These are phyloP conservation scores for Cardiocondyla obscurior DNA, from an alignment of 1,140 invertebrate genomes.

Conservation along the genomic window DNA sequence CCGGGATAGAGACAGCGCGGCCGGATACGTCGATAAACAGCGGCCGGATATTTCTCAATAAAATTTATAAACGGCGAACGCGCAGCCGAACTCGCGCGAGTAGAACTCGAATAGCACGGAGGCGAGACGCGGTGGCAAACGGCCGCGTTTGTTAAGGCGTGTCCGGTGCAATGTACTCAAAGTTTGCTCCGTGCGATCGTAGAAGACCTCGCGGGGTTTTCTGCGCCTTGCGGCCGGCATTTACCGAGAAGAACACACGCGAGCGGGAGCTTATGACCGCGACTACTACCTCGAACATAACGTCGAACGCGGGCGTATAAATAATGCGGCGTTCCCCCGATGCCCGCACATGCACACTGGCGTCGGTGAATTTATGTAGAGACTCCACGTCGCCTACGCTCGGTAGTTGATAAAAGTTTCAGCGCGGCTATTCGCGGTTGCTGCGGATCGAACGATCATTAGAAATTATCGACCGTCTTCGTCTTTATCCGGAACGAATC, in stretches of 20 bases:
- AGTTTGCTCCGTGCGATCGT: neutral
- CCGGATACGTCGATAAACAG: conserved; percentile 28
- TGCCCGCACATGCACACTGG: conserved; percentile 5
- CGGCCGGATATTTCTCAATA: conserved; percentile 15
- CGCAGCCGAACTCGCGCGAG: conserved; percentile 5
- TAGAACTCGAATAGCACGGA: too few species aligned
- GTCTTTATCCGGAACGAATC: neutral
- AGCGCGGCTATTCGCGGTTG: conserved; percentile 37
- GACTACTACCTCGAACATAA: conserved; percentile 25
- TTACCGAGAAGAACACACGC: conserved; percentile 24
- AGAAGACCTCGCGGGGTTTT: neutral
- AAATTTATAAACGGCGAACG: neutral
- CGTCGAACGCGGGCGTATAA: conserved; percentile 58
- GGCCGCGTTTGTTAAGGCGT: conserved; percentile 26
- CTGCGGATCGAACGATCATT: conserved; percentile 56
- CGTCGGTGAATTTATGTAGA: conserved; percentile 39
- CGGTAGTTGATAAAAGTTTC: conserved; percentile 62
- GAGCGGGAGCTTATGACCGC: conserved; percentile 31
- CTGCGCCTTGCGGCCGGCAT: neutral
- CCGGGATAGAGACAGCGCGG: conserved; percentile 5
- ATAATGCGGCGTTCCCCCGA: conserved; percentile 62
- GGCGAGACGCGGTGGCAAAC: conserved; percentile 35
- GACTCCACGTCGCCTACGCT: conserved; percentile 42
- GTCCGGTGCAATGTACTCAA: conserved; percentile 1
- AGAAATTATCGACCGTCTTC: conserved; percentile 47